Conservation (phyloP, 2,113 vertebrate genomes). For the Chaetura pelagica region DNA sequence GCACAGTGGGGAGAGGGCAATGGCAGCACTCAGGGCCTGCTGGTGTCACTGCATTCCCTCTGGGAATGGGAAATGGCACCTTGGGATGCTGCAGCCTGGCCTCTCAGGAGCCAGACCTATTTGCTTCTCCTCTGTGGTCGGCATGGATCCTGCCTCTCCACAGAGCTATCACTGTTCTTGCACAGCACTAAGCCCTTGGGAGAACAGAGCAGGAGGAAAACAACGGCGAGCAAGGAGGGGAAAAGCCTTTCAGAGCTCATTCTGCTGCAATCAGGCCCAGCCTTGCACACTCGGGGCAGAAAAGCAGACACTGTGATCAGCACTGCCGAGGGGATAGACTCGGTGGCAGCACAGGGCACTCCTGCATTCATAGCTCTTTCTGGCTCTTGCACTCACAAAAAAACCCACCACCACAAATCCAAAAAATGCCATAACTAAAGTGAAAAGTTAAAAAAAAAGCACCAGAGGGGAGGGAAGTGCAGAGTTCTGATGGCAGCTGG, state of each 20-base stretch:
- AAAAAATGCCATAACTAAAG: neutral
- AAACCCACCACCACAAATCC: no score
- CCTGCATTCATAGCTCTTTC: neutral
- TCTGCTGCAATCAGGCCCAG: neutral
- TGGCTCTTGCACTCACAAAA: neutral
- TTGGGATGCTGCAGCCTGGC: neutral
- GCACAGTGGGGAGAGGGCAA: neutral
- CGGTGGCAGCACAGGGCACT: fast-evolving
- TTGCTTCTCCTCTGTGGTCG: neutral
- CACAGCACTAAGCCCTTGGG: neutral
- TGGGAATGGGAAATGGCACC: neutral
- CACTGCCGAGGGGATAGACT: fast-evolving
- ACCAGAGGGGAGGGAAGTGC: neutral
- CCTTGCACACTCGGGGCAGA: fast-evolving
- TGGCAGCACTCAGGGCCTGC: neutral
- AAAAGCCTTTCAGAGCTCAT: neutral
- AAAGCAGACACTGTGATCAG: neutral
- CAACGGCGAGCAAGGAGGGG: neutral
- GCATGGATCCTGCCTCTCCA: neutral
- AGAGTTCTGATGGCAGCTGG: fast-evolving
- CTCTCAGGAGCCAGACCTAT: neutral
- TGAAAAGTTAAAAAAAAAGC: neutral
- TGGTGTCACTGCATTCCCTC: neutral
- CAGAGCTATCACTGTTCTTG: no score
- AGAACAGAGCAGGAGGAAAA: fast-evolving